Percentiles rank a stretch among this genome's conserved stretches.
These are phyloP conservation scores for Cyprinodon brontotheroides DNA, from an alignment of 2,113 vertebrate genomes.

Conservation along the genomic window DNA sequence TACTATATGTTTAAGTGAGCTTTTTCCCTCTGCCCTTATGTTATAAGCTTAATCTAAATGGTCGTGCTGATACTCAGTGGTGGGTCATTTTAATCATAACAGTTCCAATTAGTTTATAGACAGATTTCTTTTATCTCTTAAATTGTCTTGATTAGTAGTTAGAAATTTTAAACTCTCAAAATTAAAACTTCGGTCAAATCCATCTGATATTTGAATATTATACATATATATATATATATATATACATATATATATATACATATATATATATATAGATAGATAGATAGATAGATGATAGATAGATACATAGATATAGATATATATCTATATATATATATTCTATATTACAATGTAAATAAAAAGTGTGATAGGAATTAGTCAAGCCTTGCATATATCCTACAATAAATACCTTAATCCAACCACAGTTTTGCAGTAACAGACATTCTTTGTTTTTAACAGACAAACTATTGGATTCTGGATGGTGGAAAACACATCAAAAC, in stretches of 20 bases:
- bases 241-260: too few species aligned
- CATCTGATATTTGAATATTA: too few species aligned
- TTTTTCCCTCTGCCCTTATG: neutral
- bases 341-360: too few species aligned
- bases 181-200: neutral
- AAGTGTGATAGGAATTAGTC: too few species aligned
- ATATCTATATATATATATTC: too few species aligned
- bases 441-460: constrained; percentile 14
- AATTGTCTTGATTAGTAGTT: neutral
- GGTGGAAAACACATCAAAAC: neutral
- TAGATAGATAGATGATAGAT: too few species aligned
- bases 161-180: neutral
- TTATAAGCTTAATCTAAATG: neutral
- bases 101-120: neutral
- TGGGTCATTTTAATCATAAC: neutral
- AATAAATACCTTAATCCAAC: too few species aligned
- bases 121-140: neutral
- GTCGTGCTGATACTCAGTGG: neutral
- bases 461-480: constrained; percentile 22
- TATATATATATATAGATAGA: too few species aligned
- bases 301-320: too few species aligned
- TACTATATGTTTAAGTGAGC: neutral
- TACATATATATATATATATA: too few species aligned
- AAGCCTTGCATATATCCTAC: too few species aligned
- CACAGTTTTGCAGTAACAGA: neutral